Evolutionary conservation across 2,888 invertebrate species (phyloP), one percentile per base, ranked within the genome.

Genomic region (Aleiodes alternator): DNA sequence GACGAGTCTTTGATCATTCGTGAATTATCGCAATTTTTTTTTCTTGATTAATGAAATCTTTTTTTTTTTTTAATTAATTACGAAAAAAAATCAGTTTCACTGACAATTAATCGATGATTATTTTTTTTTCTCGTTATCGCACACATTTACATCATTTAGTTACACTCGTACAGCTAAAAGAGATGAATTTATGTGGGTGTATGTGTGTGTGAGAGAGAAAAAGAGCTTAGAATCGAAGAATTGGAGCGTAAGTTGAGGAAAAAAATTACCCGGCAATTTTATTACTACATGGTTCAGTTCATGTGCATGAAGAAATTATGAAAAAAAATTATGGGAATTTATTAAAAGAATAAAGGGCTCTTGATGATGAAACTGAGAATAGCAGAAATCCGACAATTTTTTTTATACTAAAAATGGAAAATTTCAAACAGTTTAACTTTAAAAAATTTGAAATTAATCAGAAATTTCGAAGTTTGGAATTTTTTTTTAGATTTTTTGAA

Each of bases 101-200:
- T 61, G n/a, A 61, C 38, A 64, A 64, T 64, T 43, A 43, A 48
- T 64, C 64, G 64, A 64, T 64, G 64, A 64, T 64, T 64, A 23
- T 43, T 11, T 48, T 64, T n/a, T 43, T 48, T 7, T 64, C 48
- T 43, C 11, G 6, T 48, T 29, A 59, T 48, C 64, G 48, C 64
- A 64, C 64, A 64, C 48, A 16, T 43, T 48, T 48, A 64, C 64
- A 64, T 43, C 7, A 64, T 48, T n/a, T 11, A 59, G 59, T 31
- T 43, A 43, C 43, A 64, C 64, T 48, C 64, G 64, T 64, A 64
- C 64, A 31, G 12, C 7, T 43, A 43, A 6, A 43, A 38, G 48
- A 14, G 23, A 57, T 66, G 48, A 4, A 31, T 61, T 7, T 68
- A 56, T 31, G 66, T 68, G 23, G 23, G 23, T 23, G 23, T 23